Conservation (phyloP, 1,140 invertebrate genomes). For the Anastatus disparis region DNA sequence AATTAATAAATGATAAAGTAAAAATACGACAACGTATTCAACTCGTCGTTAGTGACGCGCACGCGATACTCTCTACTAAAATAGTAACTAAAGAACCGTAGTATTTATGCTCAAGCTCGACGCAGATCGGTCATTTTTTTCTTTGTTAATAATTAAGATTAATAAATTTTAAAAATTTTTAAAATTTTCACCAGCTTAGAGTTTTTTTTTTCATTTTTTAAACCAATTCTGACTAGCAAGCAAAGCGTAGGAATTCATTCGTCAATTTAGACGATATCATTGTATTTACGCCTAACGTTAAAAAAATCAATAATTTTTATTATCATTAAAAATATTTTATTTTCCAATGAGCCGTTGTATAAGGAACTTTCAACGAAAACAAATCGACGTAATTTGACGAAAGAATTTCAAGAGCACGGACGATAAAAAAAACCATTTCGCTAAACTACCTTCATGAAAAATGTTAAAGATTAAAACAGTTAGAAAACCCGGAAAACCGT, state of each 20-base stretch:
- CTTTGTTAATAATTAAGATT: slow-evolving; percentile 42
- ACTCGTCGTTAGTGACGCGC: slow-evolving; percentile 29
- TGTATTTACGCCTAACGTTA: too few relatives aligned
- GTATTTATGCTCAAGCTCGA: slow-evolving; percentile 54
- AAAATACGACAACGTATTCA: slow-evolving; percentile 41
- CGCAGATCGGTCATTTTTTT: slow-evolving; percentile 37
- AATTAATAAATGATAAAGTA: slow-evolving; percentile 44
- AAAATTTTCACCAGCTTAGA: too few relatives aligned
- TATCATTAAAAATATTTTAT: too few relatives aligned
- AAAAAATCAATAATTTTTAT: too few relatives aligned
- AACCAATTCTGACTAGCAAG: slow-evolving; percentile 68
- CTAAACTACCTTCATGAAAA: slow-evolving; percentile 31
- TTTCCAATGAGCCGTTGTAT: too few relatives aligned
- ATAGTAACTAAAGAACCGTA: slow-evolving; percentile 68
- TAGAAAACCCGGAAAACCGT: slow-evolving; percentile 43
- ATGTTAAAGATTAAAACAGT: slow-evolving; percentile 4
- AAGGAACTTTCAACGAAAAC: slow-evolving; percentile 22
- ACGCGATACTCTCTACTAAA: slow-evolving; percentile 48
- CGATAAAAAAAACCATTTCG: slow-evolving; percentile 18
- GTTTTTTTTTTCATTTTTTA: slow-evolving; percentile 51
- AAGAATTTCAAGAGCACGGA: slow-evolving; percentile 34
- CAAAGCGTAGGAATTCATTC: slow-evolving; percentile 54
- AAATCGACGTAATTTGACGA: slow-evolving; percentile 7
- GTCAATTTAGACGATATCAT: slow-evolving; percentile 29
- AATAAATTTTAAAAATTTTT: slow-evolving; percentile 48